Base-by-base conservation (phyloP, 2,888 invertebrate species). In the Chloroclystis v-ata region DNA sequence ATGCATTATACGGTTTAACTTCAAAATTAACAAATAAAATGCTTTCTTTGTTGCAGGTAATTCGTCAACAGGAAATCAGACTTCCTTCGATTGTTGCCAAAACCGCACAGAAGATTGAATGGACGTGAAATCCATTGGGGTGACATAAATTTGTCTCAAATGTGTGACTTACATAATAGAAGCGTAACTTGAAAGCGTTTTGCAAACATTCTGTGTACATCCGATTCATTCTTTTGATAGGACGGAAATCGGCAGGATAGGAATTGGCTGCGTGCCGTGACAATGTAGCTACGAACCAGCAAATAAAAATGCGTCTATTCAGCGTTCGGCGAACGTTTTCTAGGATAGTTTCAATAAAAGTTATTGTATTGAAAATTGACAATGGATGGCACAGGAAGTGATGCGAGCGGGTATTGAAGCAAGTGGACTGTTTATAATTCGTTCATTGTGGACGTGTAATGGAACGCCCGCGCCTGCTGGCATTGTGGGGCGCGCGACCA, bases 361-460 rank as follows among this genome's bases (percentile, higher is more conserved):
- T 85, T 85, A 82, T 86, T 85, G 82, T 85, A 85, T 83, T 76
- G 83, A 78, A 76, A 75, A 70, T 71, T 77, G 78, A 86, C 87
- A 87, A 87, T 86, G 75, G 58, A 67, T 72, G 69, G 65, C 72
- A 74, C 82, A 85, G 86, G 87, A 87, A 86, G 82, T 80, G 82
- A 82, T 82, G 80, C 74, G 82, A 73, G 73, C 67, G 75, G 75
- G 80, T 82, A 78, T 81, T 77, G 80, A 72, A 70, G 80, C 83
- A 83, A 86, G 85, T 85, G 84, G 79, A 81, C 82, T 87, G 87
- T 85, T 85, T 85, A 87, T 86, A 86, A 87, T 87, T 85, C 82
- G 85, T 81, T 68, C 76, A 83, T 86, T 87, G 85, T 86, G 69
- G 63, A 53, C 64, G 60, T 60, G 69, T 75, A 78, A 79, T 75